phyloP scores from a whole-genome alignment of 2,888 invertebrate genomes.

The Heliconius charithonia region DNA sequence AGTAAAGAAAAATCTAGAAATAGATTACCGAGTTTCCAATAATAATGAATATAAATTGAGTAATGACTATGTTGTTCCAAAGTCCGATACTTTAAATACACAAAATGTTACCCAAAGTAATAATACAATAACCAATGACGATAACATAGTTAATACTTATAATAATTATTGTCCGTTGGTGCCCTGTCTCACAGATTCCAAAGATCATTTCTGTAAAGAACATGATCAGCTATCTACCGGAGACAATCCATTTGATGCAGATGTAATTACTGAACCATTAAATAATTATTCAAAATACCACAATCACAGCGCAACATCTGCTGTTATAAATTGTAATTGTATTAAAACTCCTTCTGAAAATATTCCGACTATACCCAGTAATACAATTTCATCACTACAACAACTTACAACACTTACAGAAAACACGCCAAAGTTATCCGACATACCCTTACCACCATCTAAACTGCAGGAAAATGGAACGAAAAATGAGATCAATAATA shows the following conservation, averaged over 20 bases:
- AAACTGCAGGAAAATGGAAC: background rate
- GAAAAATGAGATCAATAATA: background rate
- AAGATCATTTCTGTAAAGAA: slow-evolving; percentile 17
- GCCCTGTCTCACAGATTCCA: slow-evolving; percentile 16
- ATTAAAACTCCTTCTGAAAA: background rate
- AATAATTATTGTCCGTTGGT: background rate
- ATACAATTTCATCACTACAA: background rate
- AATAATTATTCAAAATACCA: slow-evolving; percentile 22
- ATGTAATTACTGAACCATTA: background rate
- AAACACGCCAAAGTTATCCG: background rate
- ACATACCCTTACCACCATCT: background rate
- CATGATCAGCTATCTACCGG: slow-evolving; percentile 6
- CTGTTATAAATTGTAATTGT: slow-evolving; percentile 14
- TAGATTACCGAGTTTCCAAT: background rate
- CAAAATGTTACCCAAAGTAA: background rate
- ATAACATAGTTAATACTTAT: background rate
- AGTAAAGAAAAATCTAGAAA: slow-evolving; percentile 13
- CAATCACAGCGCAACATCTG: slow-evolving; percentile 18
- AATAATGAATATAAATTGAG: background rate
- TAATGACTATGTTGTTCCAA: background rate
- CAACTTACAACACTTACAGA: background rate
- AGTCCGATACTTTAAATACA: background rate
- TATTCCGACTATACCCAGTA: background rate
- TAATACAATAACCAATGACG: background rate
- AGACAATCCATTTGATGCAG: slow-evolving; percentile 6